Percentiles rank a stretch among this genome's conserved stretches.
These are phyloP conservation scores for Pantelozetes paolii DNA, from an alignment of 2,888 invertebrate genomes.

Conservation along the genomic window DNA sequence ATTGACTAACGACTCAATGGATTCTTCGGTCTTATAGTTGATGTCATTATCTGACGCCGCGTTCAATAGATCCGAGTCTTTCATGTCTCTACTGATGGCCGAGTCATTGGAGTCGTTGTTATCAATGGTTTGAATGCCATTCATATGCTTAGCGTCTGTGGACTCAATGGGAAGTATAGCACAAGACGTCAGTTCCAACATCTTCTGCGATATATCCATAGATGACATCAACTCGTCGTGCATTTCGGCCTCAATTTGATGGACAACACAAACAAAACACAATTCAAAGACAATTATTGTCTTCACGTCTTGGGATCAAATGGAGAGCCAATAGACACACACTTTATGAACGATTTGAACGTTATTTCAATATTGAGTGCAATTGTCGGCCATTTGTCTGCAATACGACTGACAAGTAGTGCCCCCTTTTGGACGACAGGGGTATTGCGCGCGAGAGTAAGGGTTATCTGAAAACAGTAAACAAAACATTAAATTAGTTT, in stretches of 20 bases:
- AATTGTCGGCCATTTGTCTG: too few species aligned
- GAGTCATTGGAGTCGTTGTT: not conserved
- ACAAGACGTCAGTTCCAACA: constrained; percentile 30
- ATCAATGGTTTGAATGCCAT: not conserved
- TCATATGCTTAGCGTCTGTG: not conserved
- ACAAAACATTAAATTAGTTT: too few species aligned
- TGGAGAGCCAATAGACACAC: too few species aligned
- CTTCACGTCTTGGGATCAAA: too few species aligned
- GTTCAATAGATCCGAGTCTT: not conserved
- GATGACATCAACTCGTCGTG: constrained; percentile 37
- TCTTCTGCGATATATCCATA: constrained; percentile 30
- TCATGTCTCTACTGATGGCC: not conserved
- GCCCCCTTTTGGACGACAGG: too few species aligned
- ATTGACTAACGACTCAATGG: not conserved
- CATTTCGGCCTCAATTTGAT: constrained; percentile 18
- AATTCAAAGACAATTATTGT: too few species aligned
- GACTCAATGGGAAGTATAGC: constrained; percentile 15
- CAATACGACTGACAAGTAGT: too few species aligned
- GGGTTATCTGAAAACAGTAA: too few species aligned
- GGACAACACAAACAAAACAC: not conserved
- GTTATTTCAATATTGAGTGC: too few species aligned
- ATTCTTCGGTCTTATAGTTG: not conserved
- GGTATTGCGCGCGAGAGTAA: too few species aligned
- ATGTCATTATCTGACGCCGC: not conserved
- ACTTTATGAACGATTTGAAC: too few species aligned